A percentile compares a stretch with the other conserved stretches of the same genome.
phyloP scores from a whole-genome alignment of 2,888 invertebrate genomes.

The Melikaiella ostensackeni region DNA sequence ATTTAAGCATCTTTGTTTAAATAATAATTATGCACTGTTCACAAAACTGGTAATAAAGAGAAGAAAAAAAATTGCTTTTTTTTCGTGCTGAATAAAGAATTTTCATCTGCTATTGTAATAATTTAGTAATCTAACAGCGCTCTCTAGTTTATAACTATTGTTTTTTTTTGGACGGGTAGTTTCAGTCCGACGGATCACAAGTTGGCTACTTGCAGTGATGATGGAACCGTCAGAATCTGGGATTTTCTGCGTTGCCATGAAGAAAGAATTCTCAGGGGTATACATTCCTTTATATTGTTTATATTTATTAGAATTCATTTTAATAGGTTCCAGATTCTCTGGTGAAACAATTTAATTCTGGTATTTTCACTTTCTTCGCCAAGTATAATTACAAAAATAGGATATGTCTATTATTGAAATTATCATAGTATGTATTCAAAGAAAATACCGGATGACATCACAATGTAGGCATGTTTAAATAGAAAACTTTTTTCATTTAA shows the following conservation, averaged over 20 bases:
- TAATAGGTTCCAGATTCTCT: not conserved
- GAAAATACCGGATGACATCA: no score
- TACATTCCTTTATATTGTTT: slow-evolving; percentile 42
- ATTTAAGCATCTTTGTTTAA: not conserved
- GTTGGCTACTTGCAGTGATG: slow-evolving; percentile 99
- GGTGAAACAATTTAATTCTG: not conserved
- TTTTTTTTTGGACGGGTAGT: slow-evolving; percentile 80
- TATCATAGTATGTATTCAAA: not conserved
- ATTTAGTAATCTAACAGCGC: slow-evolving; percentile 60
- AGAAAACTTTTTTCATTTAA: not conserved
- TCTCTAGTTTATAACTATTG: slow-evolving; percentile 63
- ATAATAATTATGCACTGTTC: slow-evolving; percentile 6
- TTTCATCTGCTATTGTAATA: slow-evolving; percentile 58
- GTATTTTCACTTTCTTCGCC: not conserved
- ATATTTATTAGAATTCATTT: not conserved
- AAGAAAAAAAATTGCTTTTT: not conserved
- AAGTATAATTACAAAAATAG: not conserved
- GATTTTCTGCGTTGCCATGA: slow-evolving; percentile 98
- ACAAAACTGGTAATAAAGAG: not conserved
- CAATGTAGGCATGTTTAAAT: not conserved
- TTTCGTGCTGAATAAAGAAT: slow-evolving; percentile 72
- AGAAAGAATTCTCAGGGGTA: slow-evolving; percentile 93
- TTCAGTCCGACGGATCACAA: slow-evolving; percentile 99
- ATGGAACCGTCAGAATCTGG: slow-evolving; percentile 99
- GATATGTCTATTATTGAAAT: not conserved